Evolutionary conservation across 1,140 invertebrate species (phyloP).

Genomic region (Zophobas atratus): DNA sequence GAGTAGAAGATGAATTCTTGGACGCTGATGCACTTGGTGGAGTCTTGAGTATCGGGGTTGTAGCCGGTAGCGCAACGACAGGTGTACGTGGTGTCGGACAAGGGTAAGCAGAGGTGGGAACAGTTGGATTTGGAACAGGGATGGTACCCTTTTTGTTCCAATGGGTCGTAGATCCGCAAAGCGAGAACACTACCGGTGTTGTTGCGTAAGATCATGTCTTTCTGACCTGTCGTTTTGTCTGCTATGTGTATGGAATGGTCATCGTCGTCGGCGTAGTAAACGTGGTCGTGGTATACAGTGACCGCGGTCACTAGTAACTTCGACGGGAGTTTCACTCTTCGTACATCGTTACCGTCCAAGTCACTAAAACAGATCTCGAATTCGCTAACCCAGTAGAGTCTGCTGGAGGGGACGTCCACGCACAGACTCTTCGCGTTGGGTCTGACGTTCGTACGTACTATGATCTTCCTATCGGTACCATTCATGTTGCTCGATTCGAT

Average conservation of each 20-base stretch:
- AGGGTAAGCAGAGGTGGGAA: constrained; percentile 85
- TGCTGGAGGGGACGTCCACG: constrained; percentile 73
- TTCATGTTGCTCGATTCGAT: constrained; percentile 80
- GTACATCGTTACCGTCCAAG: constrained; percentile 70
- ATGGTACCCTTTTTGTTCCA: constrained; percentile 73
- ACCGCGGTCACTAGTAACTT: constrained; percentile 71
- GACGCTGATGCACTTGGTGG: constrained; percentile 70
- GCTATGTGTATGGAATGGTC: constrained; percentile 73
- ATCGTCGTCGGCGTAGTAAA: constrained; percentile 76
- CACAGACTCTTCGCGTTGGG: constrained; percentile 67
- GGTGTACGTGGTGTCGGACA: constrained; percentile 69
- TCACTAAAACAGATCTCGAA: constrained; percentile 78
- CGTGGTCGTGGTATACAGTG: constrained; percentile 72
- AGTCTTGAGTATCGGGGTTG: constrained; percentile 70
- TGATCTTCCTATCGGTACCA: constrained; percentile 70
- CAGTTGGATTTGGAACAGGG: constrained; percentile 76
- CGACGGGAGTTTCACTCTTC: constrained; percentile 62
- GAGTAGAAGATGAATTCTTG: constrained; percentile 85
- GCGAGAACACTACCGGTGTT: constrained; percentile 72
- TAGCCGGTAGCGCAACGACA: constrained; percentile 88
- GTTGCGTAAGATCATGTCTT: constrained; percentile 69
- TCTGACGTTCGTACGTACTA: constrained; percentile 66
- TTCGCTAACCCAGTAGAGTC: constrained; percentile 82
- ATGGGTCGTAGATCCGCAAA: constrained; percentile 81
- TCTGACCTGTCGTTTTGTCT: constrained; percentile 69